A percentile compares a stretch with the other conserved stretches of the same genome.
Evolutionary conservation across 2,797 vertebrate genomes (phyloP).

Genomic region (Cuculus canorus): DNA sequence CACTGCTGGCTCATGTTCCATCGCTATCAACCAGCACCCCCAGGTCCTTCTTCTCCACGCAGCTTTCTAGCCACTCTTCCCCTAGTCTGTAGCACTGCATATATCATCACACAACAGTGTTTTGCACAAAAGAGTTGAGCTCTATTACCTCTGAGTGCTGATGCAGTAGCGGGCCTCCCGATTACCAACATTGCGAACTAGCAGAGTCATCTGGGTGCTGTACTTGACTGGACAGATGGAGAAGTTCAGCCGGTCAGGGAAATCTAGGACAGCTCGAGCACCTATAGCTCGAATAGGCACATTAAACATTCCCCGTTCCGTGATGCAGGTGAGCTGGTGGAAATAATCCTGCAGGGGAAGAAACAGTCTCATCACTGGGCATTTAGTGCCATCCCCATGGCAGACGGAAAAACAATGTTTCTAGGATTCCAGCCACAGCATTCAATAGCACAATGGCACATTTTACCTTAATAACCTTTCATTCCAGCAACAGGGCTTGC

Average conservation of each 20-base stretch:
- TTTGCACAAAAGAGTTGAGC: background rate
- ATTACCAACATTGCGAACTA: slow-evolving; percentile 83
- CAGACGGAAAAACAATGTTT: background rate
- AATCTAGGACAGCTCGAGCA: slow-evolving; percentile 86
- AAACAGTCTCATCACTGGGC: background rate
- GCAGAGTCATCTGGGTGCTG: slow-evolving; percentile 80
- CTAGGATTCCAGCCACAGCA: background rate
- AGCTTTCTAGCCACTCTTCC: no score
- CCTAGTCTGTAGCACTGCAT: no score
- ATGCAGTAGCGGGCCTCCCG: slow-evolving; percentile 81
- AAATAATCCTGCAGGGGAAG: slow-evolving; percentile 82
- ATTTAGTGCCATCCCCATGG: background rate
- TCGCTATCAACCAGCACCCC: no score
- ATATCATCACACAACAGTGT: background rate
- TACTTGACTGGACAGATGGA: slow-evolving; percentile 84
- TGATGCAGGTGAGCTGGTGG: slow-evolving; percentile 83
- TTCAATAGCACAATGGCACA: background rate
- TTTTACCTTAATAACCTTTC: background rate
- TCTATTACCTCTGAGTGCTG: slow-evolving; percentile 76
- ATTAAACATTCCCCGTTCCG: slow-evolving; percentile 87
- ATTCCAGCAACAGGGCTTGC: background rate
- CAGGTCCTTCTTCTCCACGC: no score
- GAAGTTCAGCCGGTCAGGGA: slow-evolving; percentile 83
- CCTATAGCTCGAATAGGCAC: slow-evolving; percentile 86
- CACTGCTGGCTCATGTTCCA: no score